Base-by-base conservation (phyloP, 2,113 vertebrate species). In the Chaenogobius annularis region DNA sequence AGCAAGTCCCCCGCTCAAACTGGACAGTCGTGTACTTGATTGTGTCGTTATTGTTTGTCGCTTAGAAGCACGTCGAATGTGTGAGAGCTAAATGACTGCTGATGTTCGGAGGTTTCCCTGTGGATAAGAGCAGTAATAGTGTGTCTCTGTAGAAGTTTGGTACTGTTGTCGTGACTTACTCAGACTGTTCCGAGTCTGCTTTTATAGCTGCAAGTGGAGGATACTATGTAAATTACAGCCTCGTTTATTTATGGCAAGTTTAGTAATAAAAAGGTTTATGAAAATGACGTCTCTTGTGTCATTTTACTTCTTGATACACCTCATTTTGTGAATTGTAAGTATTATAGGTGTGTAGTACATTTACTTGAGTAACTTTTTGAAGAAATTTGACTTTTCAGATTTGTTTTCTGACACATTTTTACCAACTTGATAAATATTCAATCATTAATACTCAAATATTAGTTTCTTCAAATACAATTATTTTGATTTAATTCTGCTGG, bases 181-280 rank as follows among this genome's bases (percentile, higher is more conserved):
- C 61, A 69, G 77, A 2, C 71, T 3, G 20, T 22, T 68, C 17
- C 11, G n/a, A 72, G 55, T 37, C 78, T 75, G 65, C 13, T 70
- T 83, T 77, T 79, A 44, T 77, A 74, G 82, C 70, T 31, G 74
- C 10, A 8, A 63, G 61, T 20, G 61, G 58, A 26, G 61, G 9
- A 40, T 35, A 43, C 13, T 55, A 68, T 43, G 62, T 54, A 63
- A 68, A 40, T 0, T 68, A 71, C 10, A 35, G 6, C 10, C 23
- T 35, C 10, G 17, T 63, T 44, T 81, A 69, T 78, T 81, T 70
- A 83, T 79, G 77, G 71, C 23, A 46, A 43, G 58, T 84, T 83
- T 86, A 82, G 78, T 72, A 86, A 86, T 86, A 86, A 88, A 88
- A 79, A 63, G 12, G 35, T 43, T 4, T 43, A 40, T 43, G 10